Base-by-base conservation (phyloP, 2,797 vertebrate species). In the Threskiornis aethiopicus region DNA sequence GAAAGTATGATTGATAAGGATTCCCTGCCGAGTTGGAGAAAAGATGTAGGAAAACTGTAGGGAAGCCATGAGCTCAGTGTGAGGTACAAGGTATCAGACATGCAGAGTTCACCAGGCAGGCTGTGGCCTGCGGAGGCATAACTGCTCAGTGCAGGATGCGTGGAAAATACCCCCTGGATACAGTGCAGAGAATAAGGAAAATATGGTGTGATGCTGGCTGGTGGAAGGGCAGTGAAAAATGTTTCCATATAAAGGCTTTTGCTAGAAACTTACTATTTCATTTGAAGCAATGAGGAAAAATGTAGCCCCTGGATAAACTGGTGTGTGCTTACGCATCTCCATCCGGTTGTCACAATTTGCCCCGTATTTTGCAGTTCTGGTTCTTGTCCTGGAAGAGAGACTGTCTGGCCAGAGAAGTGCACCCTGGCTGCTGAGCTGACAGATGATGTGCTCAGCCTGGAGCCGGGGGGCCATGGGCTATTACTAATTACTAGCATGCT, bases 101-200 rank as follows among this genome's bases (percentile, higher is more conserved):
- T 0, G 22, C 54, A 13, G 21, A 16, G 58, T 20, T 85, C 42
- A 35, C 25, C 26, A 1, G n/a, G 29, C 51, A 20, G 86, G 5
- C 46, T 16, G 85, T 3, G 79, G 59, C 39, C 47, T 1, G 1
- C 1, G 5, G 42, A 88, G 79, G 62, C 7, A 3, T 20, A n/a
- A 10, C 76, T 1, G 3, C 41, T 13, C 64, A 77, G 79, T 0
- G 1, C 52, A 71, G 70, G 52, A 41, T 2, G 1, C 0, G 3
- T 41, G 75, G 35, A 62, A 87, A 84, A 80, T 1, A 62, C 19
- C 42, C 42, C 39, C 77, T 39, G 81, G 62, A 10, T 59, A 24
- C 64, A 51, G 51, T 3, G 0, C 33, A 46, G 35, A 28, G 69
- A 55, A 16, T 2, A 6, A 55, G 28, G 44, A 31, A 35, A 82